Base-by-base conservation (phyloP, 1,140 invertebrate genomes). In the Oedothorax gibbosus region DNA sequence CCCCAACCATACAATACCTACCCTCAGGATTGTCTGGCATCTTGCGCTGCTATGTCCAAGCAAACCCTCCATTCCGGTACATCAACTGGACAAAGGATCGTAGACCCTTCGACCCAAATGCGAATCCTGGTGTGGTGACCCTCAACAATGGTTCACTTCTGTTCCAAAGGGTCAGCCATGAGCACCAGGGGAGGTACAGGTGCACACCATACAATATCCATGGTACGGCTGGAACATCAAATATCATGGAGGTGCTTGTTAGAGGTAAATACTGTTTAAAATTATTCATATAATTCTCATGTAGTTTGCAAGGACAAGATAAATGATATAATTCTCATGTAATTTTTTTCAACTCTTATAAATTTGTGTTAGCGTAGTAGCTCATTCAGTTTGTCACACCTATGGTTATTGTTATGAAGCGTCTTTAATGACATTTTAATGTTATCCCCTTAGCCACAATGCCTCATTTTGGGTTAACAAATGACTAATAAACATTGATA, bases 31-130 rank as follows among this genome's bases (percentile, higher is more conserved):
- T 97, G 88, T 95, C 95, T 57, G 97, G 97, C 51, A 95, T 98
- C 79, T 95, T 99, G n/a, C 96, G 97, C 88, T 99, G 97, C 91
- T 96, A 97, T 91, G 96, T 98, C 88, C 97, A 98, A 91, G 95
- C 97, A 20, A 99, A 98, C 91, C 98, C 98, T 9, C 95, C 96
- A 21, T 93, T 98, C 82, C 95, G 97, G 88, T 97, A 97, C 89
- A 95, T 98, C 54, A 97, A 96, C 87, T 99, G 98, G 97, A 97
- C 95, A 87, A 97, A 97, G 92, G 96, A 98, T 91, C 96, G 97
- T 89, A 93, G 96, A 68, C 91, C 97, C 73, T 92, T 97, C 87
- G 96, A 97, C 90, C 96, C 96, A 72, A 96, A 97, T 91, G 95
- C 96, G 90, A 95, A 95, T 84, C 96, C 96, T 89, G 96, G 97